Conservation (phyloP, 2,888 invertebrate species). For the Microplitis deprimator region DNA sequence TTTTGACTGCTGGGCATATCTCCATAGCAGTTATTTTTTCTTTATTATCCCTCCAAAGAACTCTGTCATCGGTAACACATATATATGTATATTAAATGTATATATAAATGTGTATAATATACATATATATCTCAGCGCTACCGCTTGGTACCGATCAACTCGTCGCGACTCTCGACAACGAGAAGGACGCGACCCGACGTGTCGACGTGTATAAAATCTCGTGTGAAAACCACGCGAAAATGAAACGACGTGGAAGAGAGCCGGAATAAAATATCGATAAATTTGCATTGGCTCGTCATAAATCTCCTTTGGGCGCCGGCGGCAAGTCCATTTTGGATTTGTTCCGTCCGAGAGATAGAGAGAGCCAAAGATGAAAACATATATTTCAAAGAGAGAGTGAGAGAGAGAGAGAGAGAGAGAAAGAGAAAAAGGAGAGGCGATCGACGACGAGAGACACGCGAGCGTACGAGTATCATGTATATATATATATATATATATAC, state of each 20-base stretch:
- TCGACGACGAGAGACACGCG: constrained; percentile 26
- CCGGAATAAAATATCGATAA: constrained; percentile 61
- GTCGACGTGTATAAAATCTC: constrained; percentile 17
- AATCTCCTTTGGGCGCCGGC: constrained; percentile 51
- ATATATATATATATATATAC: constrained; percentile 1
- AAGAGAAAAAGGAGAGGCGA: background rate
- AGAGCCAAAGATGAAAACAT: background rate
- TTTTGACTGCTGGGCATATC: constrained; percentile 16
- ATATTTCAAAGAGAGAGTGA: background rate
- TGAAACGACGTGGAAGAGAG: constrained; percentile 37
- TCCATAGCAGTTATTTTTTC: constrained; percentile 11
- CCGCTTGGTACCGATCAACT: background rate
- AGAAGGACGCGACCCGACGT: background rate
- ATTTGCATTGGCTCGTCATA: constrained; percentile 61
- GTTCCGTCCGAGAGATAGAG: constrained; percentile 40
- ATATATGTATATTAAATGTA: no score
- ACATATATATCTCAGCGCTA: background rate
- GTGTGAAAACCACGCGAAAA: constrained; percentile 33
- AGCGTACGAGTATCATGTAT: constrained; percentile 22
- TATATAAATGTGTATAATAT: background rate
- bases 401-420: background rate
- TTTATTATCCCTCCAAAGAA: background rate
- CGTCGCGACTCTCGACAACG: background rate
- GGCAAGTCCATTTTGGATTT: constrained; percentile 55
- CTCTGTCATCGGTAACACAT: background rate